Base-by-base conservation (phyloP, 2,797 vertebrate genomes). In the Lagorchestes hirsutus region DNA sequence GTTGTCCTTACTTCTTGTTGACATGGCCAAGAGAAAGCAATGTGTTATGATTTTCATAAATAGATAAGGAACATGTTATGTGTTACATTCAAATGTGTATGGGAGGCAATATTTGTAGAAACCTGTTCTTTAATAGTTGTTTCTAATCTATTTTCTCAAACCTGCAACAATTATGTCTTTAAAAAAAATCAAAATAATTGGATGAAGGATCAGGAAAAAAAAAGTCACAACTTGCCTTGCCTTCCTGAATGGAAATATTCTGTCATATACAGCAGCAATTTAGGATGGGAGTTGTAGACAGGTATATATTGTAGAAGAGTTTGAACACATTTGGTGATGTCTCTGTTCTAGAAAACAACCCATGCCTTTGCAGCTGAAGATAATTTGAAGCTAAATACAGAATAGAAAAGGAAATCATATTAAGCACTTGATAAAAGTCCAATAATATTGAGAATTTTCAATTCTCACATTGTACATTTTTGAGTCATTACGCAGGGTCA, bases 381-480 rank as follows among this genome's bases (percentile, higher is more conserved):
- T 11, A 57, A 5, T 82, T 92, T 91, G 92, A 95, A 94, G 52
- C 55, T 91, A 31, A 91, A 55, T 55, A 29, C 3, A 94, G 9
- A 54, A 50, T 52, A 93, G 11, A 87, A 90, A 46, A 90, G 54
- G 52, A 92, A 91, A 91, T 90, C 94, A 54, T 90, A 34, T 95
- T 96, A 92, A 57, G 34, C 87, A 12, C 34, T 95, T 95, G 90
- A 96, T 55, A 96, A 95, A 91, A 91, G 94, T 96, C 24, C 31
- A 96, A 62, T 0, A 24, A 34, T 16, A 58, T 22, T 54, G 55
- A 93, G 90, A 18, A 18, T 95, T 96, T 96, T 92, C 5, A 14
- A 12, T 95, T 95, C 96, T 90, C 50, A n/a, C 90, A 4, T 46
- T 82, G 24, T 90, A 5, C 2, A 82, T 94, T 10, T 96, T 92